phyloP scores from a whole-genome alignment of 1,140 invertebrate species.

The Musca domestica region DNA sequence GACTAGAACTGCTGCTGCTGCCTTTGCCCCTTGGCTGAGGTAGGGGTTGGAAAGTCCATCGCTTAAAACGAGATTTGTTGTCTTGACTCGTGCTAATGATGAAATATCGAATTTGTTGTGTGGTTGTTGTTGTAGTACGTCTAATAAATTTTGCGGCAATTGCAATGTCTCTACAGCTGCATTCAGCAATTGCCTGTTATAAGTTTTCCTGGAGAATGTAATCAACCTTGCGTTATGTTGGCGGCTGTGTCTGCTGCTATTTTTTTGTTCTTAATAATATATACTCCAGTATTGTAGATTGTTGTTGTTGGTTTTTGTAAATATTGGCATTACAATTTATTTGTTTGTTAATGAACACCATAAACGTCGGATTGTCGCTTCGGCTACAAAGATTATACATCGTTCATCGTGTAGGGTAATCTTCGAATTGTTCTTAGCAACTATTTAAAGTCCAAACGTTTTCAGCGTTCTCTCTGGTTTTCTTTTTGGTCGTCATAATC shows the following conservation, averaged over 20 bases:
- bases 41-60: too few relatives aligned
- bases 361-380: constrained; percentile 5
- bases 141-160: too few relatives aligned
- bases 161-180: too few relatives aligned
- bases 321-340: not conserved
- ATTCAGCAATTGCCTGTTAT: not conserved
- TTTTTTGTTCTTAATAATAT: not conserved
- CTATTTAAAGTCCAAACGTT: constrained; percentile 3
- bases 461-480: not conserved
- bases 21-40: too few relatives aligned
- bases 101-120: too few relatives aligned
- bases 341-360: constrained; percentile 4
- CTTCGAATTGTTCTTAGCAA: constrained; percentile 5
- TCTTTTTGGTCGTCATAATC: not conserved
- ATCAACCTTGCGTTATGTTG: constrained; percentile 2
- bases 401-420: not conserved
- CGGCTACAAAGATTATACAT: too few relatives aligned
- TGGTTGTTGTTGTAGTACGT: too few relatives aligned
- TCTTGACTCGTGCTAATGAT: too few relatives aligned
- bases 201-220: constrained; percentile 13
- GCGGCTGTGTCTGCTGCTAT: not conserved
- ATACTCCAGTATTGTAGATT: not conserved
- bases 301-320: not conserved
- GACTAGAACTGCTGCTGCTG: too few relatives aligned
- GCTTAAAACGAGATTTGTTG: too few relatives aligned